These are phyloP conservation scores for Acropora tenuis DNA, from an alignment of 64 coral and sea anemone genomes.

Conservation along the genomic window DNA sequence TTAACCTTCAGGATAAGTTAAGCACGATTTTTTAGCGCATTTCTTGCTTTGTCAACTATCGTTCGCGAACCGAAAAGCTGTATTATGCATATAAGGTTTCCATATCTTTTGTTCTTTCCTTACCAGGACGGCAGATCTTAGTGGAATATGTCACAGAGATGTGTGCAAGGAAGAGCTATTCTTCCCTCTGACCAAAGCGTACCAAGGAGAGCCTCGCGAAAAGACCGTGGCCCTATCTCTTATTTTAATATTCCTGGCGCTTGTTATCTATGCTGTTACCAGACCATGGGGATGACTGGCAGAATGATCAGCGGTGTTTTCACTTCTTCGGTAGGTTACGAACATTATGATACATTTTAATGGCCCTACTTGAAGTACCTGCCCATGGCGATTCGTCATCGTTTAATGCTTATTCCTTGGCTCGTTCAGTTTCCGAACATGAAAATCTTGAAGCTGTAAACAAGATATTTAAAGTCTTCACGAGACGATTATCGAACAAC, in stretches of 20 bases:
- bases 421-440: no score
- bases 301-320: neutral
- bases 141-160: conserved; percentile 76
- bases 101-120: neutral
- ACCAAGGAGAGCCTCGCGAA: conserved; percentile 78
- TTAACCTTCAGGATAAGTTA: no score
- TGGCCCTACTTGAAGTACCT: no score
- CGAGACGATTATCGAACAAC: no score
- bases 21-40: no score
- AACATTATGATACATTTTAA: no score
- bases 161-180: conserved; percentile 93
- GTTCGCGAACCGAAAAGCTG: no score
- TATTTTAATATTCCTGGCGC: conserved; percentile 63
- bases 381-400: no score
- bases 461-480: no score
- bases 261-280: conserved; percentile 65
- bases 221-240: conserved; percentile 78
- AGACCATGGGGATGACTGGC: conserved; percentile 73
- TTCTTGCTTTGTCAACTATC: no score
- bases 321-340: neutral
- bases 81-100: neutral
- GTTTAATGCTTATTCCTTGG: no score
- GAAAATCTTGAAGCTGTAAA: no score
- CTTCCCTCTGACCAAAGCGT: conserved; percentile 72
- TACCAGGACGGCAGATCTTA: conserved; percentile 66